Evolutionary conservation across 2,888 invertebrate genomes (phyloP).

Genomic region (Lasioglossum leucozonium): DNA sequence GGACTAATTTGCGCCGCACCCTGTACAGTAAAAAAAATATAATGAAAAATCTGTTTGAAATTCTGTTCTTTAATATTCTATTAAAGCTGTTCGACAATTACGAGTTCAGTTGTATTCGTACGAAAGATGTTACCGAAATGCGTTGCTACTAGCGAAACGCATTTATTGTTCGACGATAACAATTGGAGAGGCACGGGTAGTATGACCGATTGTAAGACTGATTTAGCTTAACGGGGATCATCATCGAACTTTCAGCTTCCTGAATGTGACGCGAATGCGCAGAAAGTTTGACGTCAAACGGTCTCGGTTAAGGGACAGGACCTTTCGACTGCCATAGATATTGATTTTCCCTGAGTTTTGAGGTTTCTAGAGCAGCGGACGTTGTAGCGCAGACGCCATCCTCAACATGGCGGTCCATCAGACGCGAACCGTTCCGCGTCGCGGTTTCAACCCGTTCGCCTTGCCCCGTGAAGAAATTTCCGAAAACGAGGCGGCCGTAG

Average conservation of each 20-base stretch:
- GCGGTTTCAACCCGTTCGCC: conserved; percentile 1
- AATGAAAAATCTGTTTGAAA: too few relatives aligned
- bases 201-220: conserved; percentile 2
- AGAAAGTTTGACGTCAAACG: conserved; percentile 63
- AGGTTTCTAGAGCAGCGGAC: conserved; percentile 77
- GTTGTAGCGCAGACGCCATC: conserved; percentile 66
- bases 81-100: too few relatives aligned
- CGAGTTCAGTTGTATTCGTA: background rate
- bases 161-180: background rate
- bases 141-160: background rate
- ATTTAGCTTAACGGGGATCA: conserved; percentile 38
- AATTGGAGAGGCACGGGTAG: background rate
- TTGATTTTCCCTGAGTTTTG: conserved; percentile 70
- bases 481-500: conserved; percentile 1
- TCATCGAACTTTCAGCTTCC: conserved; percentile 47
- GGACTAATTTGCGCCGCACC: too few relatives aligned
- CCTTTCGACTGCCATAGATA: conserved; percentile 54
- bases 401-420: conserved; percentile 72
- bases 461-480: background rate
- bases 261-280: conserved; percentile 52
- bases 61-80: too few relatives aligned
- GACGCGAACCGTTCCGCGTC: conserved; percentile 4
- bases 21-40: too few relatives aligned
- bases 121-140: background rate
- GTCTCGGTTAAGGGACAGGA: conserved; percentile 51